Conservation (phyloP, 2,113 vertebrate genomes). For the Butorides virescens region DNA sequence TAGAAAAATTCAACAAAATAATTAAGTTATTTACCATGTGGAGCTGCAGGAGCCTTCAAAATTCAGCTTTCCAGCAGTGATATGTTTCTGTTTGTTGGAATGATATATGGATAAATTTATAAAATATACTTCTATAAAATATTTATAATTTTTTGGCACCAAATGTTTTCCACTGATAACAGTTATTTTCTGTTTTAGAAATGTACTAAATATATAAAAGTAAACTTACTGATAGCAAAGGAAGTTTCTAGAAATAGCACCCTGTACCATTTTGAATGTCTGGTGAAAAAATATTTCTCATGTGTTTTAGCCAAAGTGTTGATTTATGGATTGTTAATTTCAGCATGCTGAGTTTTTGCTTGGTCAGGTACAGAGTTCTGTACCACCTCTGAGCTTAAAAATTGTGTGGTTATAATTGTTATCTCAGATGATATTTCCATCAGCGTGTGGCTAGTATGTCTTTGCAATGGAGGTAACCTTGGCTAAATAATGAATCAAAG, state of each 20-base stretch:
- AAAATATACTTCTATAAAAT: background rate
- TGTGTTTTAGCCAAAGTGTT: background rate
- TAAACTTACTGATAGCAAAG: background rate
- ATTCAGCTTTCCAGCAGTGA: background rate
- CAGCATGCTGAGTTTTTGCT: background rate
- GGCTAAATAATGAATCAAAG: background rate
- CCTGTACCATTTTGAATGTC: background rate
- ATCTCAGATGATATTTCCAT: background rate
- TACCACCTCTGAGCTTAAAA: background rate
- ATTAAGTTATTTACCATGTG: background rate
- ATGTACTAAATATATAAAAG: background rate
- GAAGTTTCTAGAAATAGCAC: background rate
- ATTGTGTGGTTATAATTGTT: background rate
- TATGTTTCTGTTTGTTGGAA: background rate
- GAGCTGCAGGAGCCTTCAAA: background rate
- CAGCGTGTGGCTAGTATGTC: background rate
- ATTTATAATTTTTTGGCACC: background rate
- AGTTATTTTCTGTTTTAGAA: background rate
- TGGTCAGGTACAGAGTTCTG: background rate
- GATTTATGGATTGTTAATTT: background rate
- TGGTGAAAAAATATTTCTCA: background rate
- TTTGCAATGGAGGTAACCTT: background rate
- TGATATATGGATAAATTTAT: background rate
- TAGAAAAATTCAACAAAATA: background rate
- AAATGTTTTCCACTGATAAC: background rate